Evolutionary conservation across 2,888 invertebrate genomes (phyloP).

Genomic region (Pterobdella sp.): DNA sequence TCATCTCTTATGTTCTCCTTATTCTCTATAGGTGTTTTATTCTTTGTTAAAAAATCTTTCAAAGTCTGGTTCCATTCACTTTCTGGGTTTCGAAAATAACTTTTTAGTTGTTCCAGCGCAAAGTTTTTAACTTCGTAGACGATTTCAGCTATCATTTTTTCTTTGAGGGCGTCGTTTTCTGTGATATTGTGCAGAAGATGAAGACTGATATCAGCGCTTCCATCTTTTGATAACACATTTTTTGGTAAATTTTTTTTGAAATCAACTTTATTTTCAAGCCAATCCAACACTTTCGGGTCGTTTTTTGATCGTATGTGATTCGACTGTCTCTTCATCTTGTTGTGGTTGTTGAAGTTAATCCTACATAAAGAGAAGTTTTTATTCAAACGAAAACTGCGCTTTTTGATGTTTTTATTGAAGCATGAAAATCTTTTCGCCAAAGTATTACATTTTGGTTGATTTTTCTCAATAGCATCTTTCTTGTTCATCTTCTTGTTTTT

Average conservation of each 20-base stretch:
- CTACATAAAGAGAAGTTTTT: background rate
- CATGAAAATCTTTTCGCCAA: background rate
- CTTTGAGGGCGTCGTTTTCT: background rate
- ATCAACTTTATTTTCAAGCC: background rate
- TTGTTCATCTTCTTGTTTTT: background rate
- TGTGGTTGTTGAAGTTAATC: constrained; percentile 9
- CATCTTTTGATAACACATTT: background rate
- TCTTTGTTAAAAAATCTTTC: constrained; percentile 12
- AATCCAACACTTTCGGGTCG: constrained; percentile 3
- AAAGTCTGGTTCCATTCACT: constrained; percentile 20
- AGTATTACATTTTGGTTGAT: background rate
- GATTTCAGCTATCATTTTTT: constrained; percentile 1
- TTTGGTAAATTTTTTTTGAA: too few relatives aligned
- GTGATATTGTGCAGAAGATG: background rate
- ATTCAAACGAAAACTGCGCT: background rate
- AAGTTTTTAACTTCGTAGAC: constrained; percentile 16
- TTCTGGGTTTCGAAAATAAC: constrained; percentile 11
- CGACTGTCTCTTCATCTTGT: background rate
- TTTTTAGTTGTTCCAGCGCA: constrained; percentile 22
- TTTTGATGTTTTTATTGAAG: background rate
- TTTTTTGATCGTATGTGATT: background rate
- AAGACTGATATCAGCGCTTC: background rate
- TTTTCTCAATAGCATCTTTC: background rate
- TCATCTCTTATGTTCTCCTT: too few relatives aligned
- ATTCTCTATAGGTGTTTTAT: too few relatives aligned